A percentile compares a stretch with the other conserved stretches of the same genome.
Evolutionary conservation across 2,113 vertebrate genomes (phyloP).

Genomic region (Petrocephalus zakoni): DNA sequence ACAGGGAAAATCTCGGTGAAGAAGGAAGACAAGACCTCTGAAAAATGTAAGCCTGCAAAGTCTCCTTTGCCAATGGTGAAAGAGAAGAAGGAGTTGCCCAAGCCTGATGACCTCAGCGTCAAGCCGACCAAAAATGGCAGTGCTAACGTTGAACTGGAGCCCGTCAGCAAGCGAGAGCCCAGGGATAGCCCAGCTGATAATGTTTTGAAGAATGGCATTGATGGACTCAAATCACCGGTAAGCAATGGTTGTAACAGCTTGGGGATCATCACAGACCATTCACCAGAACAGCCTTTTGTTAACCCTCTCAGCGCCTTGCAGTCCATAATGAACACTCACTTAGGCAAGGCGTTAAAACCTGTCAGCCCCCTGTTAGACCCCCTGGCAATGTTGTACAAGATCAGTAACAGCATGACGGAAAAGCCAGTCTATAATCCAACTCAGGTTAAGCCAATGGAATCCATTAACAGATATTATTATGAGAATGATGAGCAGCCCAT

Average conservation of each 20-base stretch:
- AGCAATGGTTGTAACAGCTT: constrained; percentile 84
- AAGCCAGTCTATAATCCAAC: constrained; percentile 78
- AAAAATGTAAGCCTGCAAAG: constrained; percentile 68
- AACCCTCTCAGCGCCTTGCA: constrained; percentile 93
- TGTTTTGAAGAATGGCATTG: constrained; percentile 72
- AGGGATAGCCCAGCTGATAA: constrained; percentile 60
- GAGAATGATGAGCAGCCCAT: constrained; percentile 91
- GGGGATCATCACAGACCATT: constrained; percentile 93
- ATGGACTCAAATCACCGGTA: constrained; percentile 70
- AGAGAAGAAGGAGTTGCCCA: constrained; percentile 73
- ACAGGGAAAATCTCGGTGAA: constrained; percentile 82
- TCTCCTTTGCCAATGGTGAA: constrained; percentile 67
- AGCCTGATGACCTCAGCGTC: constrained; percentile 59
- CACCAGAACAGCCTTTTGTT: constrained; percentile 84
- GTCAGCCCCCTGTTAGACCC: constrained; percentile 83
- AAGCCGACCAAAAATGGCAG: constrained; percentile 54
- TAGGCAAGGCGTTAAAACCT: constrained; percentile 90
- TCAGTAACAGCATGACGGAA: constrained; percentile 95
- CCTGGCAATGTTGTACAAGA: constrained; percentile 89
- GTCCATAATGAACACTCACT: constrained; percentile 97
- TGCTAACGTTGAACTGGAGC: constrained; percentile 52
- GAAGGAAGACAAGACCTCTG: constrained; percentile 68
- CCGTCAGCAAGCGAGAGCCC: constrained; percentile 59
- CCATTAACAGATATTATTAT: constrained; percentile 75
- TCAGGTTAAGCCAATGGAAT: constrained; percentile 74